These are phyloP conservation scores for Erethizon dorsatum DNA, from an alignment of 2,797 vertebrate genomes.

Conservation along the genomic window DNA sequence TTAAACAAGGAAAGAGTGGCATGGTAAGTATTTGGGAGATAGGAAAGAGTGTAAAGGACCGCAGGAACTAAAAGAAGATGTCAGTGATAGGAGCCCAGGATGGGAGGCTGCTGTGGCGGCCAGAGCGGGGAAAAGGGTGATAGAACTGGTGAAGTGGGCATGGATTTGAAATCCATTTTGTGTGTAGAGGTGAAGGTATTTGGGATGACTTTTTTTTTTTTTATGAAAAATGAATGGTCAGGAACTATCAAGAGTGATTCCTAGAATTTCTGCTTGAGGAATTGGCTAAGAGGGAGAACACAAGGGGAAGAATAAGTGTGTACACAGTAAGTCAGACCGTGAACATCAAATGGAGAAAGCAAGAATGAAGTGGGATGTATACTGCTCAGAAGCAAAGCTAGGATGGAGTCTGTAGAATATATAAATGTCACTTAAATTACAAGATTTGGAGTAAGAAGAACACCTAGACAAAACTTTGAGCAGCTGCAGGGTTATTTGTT, in stretches of 20 bases:
- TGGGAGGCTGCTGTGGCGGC: neutral
- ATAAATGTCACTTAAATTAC: conserved; percentile 4
- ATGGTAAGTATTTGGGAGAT: neutral
- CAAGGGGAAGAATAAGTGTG: neutral
- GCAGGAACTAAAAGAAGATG: neutral
- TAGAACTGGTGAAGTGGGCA: neutral
- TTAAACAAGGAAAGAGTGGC: neutral
- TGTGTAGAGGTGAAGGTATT: neutral
- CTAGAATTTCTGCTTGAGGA: neutral
- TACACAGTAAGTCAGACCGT: neutral
- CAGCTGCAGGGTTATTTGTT: neutral
- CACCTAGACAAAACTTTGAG: neutral
- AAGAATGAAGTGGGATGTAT: neutral
- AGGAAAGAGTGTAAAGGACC: neutral
- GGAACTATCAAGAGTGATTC: neutral
- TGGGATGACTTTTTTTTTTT: neutral
- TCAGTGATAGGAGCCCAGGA: neutral
- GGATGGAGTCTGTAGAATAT: neutral
- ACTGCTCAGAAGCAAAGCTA: neutral
- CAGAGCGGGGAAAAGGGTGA: too few relatives aligned
- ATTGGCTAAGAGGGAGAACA: neutral
- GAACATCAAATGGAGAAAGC: neutral
- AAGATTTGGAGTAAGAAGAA: neutral
- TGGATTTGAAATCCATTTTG: neutral
- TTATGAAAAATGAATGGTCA: neutral